A percentile compares a stretch with the other conserved stretches of the same genome.
These are phyloP conservation scores for Spongilla lacustris DNA, from an alignment of 37 sponge, comb jelly and placozoan genomes.

Conservation along the genomic window DNA sequence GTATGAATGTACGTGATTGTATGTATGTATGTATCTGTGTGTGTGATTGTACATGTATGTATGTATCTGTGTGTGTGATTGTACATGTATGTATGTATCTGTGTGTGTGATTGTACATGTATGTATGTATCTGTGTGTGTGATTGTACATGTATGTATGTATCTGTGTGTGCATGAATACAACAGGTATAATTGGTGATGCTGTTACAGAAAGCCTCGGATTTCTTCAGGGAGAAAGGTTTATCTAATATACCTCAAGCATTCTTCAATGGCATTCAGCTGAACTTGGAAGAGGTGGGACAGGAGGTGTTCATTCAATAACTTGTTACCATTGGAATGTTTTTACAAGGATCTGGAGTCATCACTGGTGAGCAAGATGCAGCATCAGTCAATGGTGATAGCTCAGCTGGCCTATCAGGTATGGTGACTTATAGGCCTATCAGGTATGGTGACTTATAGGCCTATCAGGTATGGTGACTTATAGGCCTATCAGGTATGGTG, in stretches of 20 bases:
- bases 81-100: too few species aligned
- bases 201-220: constrained; percentile 22
- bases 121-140: too few species aligned
- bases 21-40: too few species aligned
- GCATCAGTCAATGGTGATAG: constrained; percentile 57
- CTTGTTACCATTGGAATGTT: constrained; percentile 2
- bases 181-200: too few species aligned
- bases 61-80: too few species aligned
- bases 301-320: neutral
- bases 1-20: too few species aligned
- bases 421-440: too few species aligned
- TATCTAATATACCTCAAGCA: constrained; percentile 63
- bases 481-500: too few species aligned
- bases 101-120: too few species aligned
- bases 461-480: too few species aligned
- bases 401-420: constrained; percentile 73
- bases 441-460: too few species aligned
- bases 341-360: constrained; percentile 67
- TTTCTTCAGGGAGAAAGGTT: constrained; percentile 64
- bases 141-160: neutral
- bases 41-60: too few species aligned
- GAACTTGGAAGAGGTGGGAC: constrained; percentile 40
- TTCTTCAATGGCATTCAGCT: constrained; percentile 82
- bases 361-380: constrained; percentile 56
- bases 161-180: neutral